These are phyloP conservation scores for Drosophila kambysellisi DNA, from an alignment of 2,888 invertebrate species.

Conservation along the genomic window DNA sequence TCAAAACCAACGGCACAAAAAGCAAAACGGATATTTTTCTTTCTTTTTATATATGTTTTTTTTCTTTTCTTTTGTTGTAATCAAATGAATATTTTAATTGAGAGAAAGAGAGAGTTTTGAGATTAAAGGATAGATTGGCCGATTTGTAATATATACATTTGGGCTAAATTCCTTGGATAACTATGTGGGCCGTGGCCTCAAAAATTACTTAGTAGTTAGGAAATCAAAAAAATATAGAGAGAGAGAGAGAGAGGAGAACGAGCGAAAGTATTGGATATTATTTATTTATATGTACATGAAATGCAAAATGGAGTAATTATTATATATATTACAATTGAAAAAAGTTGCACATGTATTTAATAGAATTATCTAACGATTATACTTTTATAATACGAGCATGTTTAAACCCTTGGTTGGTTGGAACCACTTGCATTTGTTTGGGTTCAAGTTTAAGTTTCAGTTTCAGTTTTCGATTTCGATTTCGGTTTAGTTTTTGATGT, in stretches of 20 bases:
- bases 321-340: slow-evolving; percentile 57
- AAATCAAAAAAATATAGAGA: slow-evolving; percentile 28
- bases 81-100: slow-evolving; percentile 39
- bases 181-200: slow-evolving; percentile 36
- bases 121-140: slow-evolving; percentile 21
- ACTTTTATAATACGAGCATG: slow-evolving; percentile 18
- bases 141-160: slow-evolving; percentile 51
- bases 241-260: slow-evolving; percentile 29
- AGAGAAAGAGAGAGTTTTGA: slow-evolving; percentile 26
- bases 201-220: slow-evolving; percentile 26
- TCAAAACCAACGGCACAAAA: slow-evolving; percentile 81
- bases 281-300: slow-evolving; percentile 69
- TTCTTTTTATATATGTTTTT: neutral
- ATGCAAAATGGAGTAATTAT: slow-evolving; percentile 54
- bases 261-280: slow-evolving; percentile 37
- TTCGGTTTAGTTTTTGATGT: slow-evolving; percentile 24
- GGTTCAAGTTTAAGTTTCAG: slow-evolving; percentile 25
- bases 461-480: slow-evolving; percentile 15
- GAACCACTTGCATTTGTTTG: slow-evolving; percentile 64
- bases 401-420: slow-evolving; percentile 69
- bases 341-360: slow-evolving; percentile 35
- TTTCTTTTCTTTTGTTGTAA: slow-evolving; percentile 2
- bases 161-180: slow-evolving; percentile 33
- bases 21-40: slow-evolving; percentile 60
- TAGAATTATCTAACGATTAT: slow-evolving; percentile 44